phyloP scores from a whole-genome alignment of 2,113 vertebrate genomes.

The Phalacrocorax brasilianus region DNA sequence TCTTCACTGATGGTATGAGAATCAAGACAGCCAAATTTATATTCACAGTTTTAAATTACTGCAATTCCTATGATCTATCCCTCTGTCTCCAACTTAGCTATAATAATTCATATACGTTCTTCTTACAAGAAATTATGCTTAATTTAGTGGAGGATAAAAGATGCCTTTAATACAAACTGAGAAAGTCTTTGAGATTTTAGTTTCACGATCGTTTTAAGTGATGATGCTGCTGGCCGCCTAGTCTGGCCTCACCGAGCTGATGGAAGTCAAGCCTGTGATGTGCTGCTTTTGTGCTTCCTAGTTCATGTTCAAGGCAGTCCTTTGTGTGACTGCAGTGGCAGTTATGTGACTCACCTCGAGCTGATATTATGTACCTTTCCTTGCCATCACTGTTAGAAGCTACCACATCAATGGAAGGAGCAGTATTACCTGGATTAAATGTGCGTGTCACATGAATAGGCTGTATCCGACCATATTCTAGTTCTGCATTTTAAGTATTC shows the following conservation, averaged over 20 bases:
- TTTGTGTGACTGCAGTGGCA: not conserved
- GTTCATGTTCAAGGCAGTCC: not conserved
- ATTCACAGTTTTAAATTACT: not conserved
- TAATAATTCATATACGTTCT: not conserved
- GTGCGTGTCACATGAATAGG: not conserved
- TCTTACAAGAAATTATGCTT: not conserved
- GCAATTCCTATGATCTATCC: not conserved
- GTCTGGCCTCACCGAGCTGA: not conserved
- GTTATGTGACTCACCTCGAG: not conserved
- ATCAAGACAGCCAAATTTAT: not conserved
- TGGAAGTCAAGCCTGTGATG: not conserved
- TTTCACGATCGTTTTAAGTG: not conserved
- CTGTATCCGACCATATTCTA: conserved; percentile 3
- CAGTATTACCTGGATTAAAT: conserved; percentile 11
- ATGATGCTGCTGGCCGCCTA: not conserved
- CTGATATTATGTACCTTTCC: not conserved
- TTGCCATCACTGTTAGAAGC: conserved; percentile 3
- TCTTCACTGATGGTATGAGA: not conserved
- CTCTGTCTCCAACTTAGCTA: not conserved
- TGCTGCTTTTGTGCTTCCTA: conserved; percentile 4
- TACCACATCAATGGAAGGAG: conserved; percentile 1
- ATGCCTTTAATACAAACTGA: not conserved
- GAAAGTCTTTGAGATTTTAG: not conserved
- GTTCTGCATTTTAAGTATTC: conserved; percentile 39
- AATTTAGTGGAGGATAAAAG: not conserved